Evolutionary conservation across 2,888 invertebrate species (phyloP).

Genomic region (Nysson spinosus): DNA sequence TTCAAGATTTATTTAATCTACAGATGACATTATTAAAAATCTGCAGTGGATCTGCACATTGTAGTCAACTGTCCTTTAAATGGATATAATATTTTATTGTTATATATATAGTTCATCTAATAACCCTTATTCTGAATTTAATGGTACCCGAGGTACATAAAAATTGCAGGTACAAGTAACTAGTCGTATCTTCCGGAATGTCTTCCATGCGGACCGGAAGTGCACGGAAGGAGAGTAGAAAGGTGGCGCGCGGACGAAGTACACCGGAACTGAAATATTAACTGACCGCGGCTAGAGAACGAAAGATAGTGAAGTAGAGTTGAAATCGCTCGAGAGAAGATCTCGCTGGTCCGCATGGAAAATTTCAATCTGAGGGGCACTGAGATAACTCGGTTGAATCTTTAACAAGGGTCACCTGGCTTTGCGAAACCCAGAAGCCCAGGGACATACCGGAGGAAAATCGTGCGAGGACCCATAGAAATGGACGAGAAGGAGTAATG

Average conservation of each 20-base stretch:
- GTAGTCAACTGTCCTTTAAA: no score
- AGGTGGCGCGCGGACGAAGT: conserved; percentile 12
- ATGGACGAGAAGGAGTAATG: conserved; percentile 22
- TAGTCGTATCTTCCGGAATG: no score
- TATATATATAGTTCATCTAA: no score
- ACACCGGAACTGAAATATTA: conserved; percentile 31
- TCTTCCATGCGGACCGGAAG: not conserved
- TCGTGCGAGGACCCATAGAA: conserved; percentile 23
- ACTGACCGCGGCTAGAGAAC: conserved; percentile 23
- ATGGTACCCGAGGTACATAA: no score
- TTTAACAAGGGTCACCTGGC: conserved; percentile 72
- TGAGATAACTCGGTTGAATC: conserved; percentile 75
- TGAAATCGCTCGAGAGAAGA: conserved; percentile 7
- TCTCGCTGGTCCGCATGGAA: conserved; percentile 66
- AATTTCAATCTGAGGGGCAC: conserved; percentile 74
- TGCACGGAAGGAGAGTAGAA: not conserved
- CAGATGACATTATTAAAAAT: no score
- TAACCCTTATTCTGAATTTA: no score
- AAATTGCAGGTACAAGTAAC: no score
- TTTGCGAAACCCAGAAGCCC: conserved; percentile 30
- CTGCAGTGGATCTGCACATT: no score
- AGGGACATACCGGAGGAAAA: conserved; percentile 30
- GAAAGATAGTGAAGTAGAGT: conserved; percentile 5
- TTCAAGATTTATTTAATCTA: no score
- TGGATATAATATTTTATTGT: no score